phyloP scores from a whole-genome alignment of 2,888 invertebrate genomes.

The Cheilosia vernalis region DNA sequence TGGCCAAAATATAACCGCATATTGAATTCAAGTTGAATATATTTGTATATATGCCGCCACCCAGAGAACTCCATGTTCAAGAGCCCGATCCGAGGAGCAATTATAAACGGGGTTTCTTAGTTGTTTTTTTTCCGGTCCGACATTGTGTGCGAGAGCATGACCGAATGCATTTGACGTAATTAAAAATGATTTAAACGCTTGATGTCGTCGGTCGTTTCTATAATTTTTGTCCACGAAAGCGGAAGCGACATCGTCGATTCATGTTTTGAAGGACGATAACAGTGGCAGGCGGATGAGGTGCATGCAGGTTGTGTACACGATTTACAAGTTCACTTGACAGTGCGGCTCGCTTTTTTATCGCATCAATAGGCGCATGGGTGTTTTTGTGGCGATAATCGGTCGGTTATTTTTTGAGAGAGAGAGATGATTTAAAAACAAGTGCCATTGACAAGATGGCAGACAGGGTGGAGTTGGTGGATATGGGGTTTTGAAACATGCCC shows the following conservation, averaged over 20 bases:
- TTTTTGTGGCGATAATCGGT: conserved; percentile 9
- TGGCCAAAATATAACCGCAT: conserved; percentile 40
- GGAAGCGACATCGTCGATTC: conserved; percentile 67
- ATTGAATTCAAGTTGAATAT: conserved; percentile 43
- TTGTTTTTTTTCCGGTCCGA: neutral
- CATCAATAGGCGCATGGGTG: conserved; percentile 24
- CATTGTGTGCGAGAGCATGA: conserved; percentile 29
- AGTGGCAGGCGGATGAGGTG: conserved; percentile 29
- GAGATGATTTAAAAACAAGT: no score
- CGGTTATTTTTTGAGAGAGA: no score
- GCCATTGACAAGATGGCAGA: no score
- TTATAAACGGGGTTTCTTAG: conserved; percentile 33
- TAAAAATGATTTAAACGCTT: conserved; percentile 67
- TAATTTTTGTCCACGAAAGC: conserved; percentile 64
- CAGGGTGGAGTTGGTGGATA: no score
- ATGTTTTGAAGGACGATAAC: conserved; percentile 65
- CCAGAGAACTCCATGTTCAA: conserved; percentile 4
- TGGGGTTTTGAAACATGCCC: no score
- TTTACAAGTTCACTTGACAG: conserved; percentile 56
- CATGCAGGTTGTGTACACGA: conserved; percentile 25
- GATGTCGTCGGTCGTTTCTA: conserved; percentile 53
- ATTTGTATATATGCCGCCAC: conserved; percentile 6
- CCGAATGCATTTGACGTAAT: conserved; percentile 51
- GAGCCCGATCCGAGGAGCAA: conserved; percentile 26
- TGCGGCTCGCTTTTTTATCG: conserved; percentile 11